Evolutionary conservation across 2,797 vertebrate genomes (phyloP).

Genomic region (Gallinago solitaria): DNA sequence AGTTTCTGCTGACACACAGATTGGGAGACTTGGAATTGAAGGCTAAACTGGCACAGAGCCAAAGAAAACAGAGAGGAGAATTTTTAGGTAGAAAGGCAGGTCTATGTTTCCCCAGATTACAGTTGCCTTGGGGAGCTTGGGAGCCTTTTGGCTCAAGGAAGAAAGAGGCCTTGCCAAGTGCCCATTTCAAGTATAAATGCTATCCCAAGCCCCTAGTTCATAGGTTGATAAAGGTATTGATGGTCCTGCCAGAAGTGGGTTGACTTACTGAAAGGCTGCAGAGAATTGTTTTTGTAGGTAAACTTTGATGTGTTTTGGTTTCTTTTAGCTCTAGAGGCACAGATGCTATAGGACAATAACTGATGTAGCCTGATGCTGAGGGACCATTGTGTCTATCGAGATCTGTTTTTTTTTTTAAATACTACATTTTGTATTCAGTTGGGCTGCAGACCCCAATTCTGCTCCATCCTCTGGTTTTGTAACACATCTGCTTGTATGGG

Average conservation of each 20-base stretch:
- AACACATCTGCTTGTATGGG: background rate
- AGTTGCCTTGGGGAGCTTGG: conserved; percentile 1
- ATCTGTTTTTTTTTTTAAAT: background rate
- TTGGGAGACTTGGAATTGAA: background rate
- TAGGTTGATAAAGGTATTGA: background rate
- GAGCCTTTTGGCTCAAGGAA: conserved; percentile 23
- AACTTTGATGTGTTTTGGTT: background rate
- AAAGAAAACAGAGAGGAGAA: background rate
- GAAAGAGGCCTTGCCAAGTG: background rate
- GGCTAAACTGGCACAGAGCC: background rate
- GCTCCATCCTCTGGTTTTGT: background rate
- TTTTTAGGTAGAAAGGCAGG: conserved; percentile 16
- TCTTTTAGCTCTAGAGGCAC: background rate
- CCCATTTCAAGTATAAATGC: background rate
- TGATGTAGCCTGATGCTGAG: background rate
- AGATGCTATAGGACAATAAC: background rate
- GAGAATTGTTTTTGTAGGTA: background rate
- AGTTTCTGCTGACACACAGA: conserved; percentile 26
- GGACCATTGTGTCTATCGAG: background rate
- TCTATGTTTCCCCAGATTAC: background rate
- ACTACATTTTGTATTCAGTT: background rate
- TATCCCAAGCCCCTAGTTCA: background rate
- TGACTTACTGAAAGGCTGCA: background rate
- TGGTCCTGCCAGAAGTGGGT: background rate
- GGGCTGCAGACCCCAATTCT: background rate